Conservation (phyloP, 2,888 invertebrate species). For the Frankliniella intonsa region DNA sequence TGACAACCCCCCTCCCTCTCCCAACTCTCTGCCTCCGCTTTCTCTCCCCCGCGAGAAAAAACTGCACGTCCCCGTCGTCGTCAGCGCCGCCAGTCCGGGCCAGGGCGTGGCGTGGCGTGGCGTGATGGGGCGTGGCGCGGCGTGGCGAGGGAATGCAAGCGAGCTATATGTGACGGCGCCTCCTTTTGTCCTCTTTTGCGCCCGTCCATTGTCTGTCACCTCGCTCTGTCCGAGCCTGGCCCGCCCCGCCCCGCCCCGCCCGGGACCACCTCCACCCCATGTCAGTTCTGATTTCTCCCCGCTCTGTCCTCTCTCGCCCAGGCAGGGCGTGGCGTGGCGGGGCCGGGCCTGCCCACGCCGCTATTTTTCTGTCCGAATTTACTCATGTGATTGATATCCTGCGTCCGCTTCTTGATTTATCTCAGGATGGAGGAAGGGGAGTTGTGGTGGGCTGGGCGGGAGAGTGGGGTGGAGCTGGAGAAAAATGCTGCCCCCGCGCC, state of each 20-base stretch:
- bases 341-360: not conserved
- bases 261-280: not conserved
- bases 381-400: not conserved
- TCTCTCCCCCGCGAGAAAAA: not conserved
- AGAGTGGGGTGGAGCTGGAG: no score
- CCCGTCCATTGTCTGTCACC: conserved; percentile 15
- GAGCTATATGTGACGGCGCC: conserved; percentile 17
- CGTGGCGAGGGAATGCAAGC: conserved; percentile 4
- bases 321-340: not conserved
- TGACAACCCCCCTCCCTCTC: not conserved
- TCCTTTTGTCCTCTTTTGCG: conserved; percentile 17
- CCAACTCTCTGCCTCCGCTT: not conserved
- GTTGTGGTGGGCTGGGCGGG: no score
- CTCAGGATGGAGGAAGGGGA: not conserved
- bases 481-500: no score
- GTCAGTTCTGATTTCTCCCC: not conserved
- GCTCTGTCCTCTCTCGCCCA: not conserved
- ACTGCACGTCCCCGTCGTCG: not conserved
- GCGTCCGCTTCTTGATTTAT: conserved; percentile 2
- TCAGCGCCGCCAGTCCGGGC: not conserved
- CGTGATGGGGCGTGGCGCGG: not conserved
- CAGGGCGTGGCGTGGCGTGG: not conserved
- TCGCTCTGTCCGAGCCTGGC: conserved; percentile 3
- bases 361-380: not conserved
- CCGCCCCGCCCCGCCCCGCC: not conserved